These are phyloP conservation scores for Alfaro cultratus DNA, from an alignment of 2,797 vertebrate genomes.

Conservation along the genomic window DNA sequence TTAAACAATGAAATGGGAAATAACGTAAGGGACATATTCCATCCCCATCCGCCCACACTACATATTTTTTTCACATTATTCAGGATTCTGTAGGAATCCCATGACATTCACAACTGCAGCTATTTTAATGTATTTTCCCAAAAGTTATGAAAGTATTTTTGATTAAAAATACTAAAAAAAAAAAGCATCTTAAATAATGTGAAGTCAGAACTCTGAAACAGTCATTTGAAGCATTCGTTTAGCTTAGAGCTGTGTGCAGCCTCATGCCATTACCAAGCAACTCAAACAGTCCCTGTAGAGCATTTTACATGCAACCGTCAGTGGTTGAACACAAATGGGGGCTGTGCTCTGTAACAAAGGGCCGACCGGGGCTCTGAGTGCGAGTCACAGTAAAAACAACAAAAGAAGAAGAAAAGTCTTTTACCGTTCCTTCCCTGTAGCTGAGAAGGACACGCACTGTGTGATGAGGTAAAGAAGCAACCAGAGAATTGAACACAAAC, in stretches of 20 bases:
- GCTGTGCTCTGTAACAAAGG: slow-evolving; percentile 33
- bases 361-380: slow-evolving; percentile 38
- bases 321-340: slow-evolving; percentile 15
- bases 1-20: not conserved
- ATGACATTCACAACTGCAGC: not conserved
- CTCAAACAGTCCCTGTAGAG: not conserved
- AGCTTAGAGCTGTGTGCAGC: not conserved
- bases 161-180: no score
- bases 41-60: not conserved
- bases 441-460: slow-evolving; percentile 46
- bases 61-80: not conserved
- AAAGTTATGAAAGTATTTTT: not conserved
- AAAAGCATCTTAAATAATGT: not conserved
- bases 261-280: not conserved
- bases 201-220: not conserved
- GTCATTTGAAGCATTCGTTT: not conserved
- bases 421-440: slow-evolving; percentile 59
- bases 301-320: slow-evolving; percentile 2
- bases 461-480: slow-evolving; percentile 16
- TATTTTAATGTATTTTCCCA: not conserved
- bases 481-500: not conserved
- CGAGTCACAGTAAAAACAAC: slow-evolving; percentile 37
- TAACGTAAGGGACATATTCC: not conserved
- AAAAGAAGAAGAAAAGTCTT: slow-evolving; percentile 48
- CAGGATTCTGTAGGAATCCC: not conserved